Percentiles rank a stretch among this genome's conserved stretches.
Evolutionary conservation across 2,888 invertebrate species (phyloP).

Genomic region (Meiosimyza decipiens): DNA sequence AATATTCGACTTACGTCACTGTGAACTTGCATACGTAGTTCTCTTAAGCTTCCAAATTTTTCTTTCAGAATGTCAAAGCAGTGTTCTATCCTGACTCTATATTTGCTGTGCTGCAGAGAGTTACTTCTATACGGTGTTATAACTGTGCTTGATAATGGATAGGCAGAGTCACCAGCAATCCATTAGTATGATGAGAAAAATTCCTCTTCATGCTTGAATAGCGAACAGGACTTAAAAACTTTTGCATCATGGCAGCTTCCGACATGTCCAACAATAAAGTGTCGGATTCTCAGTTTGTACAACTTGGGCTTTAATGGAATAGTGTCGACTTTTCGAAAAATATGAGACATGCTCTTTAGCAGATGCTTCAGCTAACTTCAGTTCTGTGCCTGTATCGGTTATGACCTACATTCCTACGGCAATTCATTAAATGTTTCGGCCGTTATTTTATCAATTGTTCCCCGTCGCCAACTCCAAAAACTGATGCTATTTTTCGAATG

Average conservation of each 20-base stretch:
- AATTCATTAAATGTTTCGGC: too few species aligned
- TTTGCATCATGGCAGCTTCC: background rate
- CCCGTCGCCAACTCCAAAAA: too few species aligned
- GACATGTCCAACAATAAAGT: background rate
- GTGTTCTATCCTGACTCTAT: conserved; percentile 35
- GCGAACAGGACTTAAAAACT: conserved; percentile 9
- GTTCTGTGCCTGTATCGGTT: background rate
- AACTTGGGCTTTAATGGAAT: background rate
- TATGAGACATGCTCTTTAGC: background rate
- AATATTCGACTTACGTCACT: conserved; percentile 20
- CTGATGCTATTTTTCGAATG: too few species aligned
- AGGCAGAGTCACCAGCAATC: conserved; percentile 26
- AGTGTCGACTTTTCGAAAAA: background rate
- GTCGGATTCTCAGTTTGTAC: background rate
- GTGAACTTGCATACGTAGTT: conserved; percentile 15
- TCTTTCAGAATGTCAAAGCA: conserved; percentile 36
- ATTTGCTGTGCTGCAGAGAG: conserved; percentile 36
- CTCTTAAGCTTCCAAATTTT: conserved; percentile 39
- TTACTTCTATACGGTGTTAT: conserved; percentile 27
- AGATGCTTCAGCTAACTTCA: conserved; percentile 2
- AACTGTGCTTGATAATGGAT: conserved; percentile 15
- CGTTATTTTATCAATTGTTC: too few species aligned
- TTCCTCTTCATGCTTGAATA: conserved; percentile 5
- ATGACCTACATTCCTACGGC: background rate
- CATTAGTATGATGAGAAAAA: conserved; percentile 21